phyloP scores from a whole-genome alignment of 2,888 invertebrate genomes.

The Noctua fimbriata region DNA sequence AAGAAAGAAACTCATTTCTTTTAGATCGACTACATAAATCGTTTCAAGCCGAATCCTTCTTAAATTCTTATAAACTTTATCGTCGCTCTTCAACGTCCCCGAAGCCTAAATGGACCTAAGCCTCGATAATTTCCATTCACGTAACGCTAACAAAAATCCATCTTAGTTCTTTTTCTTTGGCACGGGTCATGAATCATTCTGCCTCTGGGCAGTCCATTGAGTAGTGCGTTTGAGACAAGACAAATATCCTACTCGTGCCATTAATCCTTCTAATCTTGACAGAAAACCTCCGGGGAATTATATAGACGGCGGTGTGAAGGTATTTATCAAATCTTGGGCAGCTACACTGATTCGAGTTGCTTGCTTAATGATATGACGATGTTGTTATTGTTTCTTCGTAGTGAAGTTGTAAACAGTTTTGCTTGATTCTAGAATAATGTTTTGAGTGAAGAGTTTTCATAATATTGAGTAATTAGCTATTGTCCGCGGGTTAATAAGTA shows the following conservation, averaged over 20 bases:
- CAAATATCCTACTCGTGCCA: constrained; percentile 81
- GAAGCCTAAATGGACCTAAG: constrained; percentile 33
- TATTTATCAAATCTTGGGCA: constrained; percentile 70
- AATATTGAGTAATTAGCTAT: no score
- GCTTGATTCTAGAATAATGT: background rate
- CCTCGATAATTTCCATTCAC: constrained; percentile 59
- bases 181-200: constrained; percentile 67
- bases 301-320: constrained; percentile 63
- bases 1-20: constrained; percentile 14
- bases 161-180: constrained; percentile 57
- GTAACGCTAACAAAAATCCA: constrained; percentile 53
- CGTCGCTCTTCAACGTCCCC: background rate
- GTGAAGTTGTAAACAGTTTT: background rate
- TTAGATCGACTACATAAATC: constrained; percentile 13
- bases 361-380: constrained; percentile 60
- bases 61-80: constrained; percentile 41
- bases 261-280: constrained; percentile 88
- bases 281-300: constrained; percentile 78
- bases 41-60: constrained; percentile 4
- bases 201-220: constrained; percentile 66
- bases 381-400: constrained; percentile 39
- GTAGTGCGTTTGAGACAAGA: constrained; percentile 78
- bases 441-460: background rate
- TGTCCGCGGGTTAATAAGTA: background rate
- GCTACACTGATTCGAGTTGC: constrained; percentile 56